A percentile compares a stretch with the other conserved stretches of the same genome.
These are phyloP conservation scores for Pipa parva DNA, from an alignment of 2,113 vertebrate genomes.

Conservation along the genomic window DNA sequence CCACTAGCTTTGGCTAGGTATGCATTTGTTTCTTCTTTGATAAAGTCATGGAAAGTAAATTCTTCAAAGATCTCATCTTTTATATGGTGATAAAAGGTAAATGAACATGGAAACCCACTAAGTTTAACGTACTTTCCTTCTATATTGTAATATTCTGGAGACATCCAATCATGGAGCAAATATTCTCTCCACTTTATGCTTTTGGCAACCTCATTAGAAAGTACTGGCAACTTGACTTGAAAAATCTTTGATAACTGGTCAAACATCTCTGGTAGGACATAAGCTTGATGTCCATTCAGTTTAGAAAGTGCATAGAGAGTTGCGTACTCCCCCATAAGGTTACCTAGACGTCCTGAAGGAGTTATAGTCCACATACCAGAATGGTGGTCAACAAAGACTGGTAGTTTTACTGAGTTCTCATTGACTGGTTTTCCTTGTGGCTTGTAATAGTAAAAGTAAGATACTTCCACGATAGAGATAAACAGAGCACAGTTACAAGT, in stretches of 20 bases:
- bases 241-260: not conserved
- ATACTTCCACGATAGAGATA: not conserved
- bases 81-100: conserved; percentile 42
- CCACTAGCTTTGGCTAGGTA: conserved; percentile 2
- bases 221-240: conserved; percentile 2
- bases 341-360: conserved; percentile 46
- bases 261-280: not conserved
- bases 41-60: conserved; percentile 36
- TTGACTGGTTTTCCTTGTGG: not conserved
- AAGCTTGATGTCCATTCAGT: conserved; percentile 40
- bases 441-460: not conserved
- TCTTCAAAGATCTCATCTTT: conserved; percentile 32
- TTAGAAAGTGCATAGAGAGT: conserved; percentile 52
- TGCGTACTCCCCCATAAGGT: conserved; percentile 57
- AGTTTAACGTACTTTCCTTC: conserved; percentile 28
- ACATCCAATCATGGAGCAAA: conserved; percentile 36
- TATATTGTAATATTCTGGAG: conserved; percentile 26
- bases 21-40: conserved; percentile 21
- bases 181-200: not conserved
- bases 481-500: too few relatives aligned
- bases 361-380: conserved; percentile 45
- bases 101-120: conserved; percentile 36
- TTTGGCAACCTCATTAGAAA: not conserved
- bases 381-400: not conserved
- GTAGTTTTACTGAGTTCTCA: too few relatives aligned